These are phyloP conservation scores for Hylaea fasciaria DNA, from an alignment of 2,888 invertebrate species.

Conservation along the genomic window DNA sequence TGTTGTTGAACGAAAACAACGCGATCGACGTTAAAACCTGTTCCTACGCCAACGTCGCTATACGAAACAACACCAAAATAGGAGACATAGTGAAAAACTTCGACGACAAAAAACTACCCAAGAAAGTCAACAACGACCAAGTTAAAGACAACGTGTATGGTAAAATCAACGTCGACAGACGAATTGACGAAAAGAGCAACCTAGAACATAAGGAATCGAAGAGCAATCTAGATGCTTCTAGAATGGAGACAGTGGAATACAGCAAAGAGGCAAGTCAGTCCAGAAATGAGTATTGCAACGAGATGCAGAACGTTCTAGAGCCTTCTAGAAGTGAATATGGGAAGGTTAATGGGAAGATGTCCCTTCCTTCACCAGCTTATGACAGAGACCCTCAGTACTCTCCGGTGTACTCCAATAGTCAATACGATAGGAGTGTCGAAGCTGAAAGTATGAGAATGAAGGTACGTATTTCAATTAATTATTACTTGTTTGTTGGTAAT, in stretches of 20 bases:
- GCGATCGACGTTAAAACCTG: conserved; percentile 68
- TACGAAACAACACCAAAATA: conserved; percentile 75
- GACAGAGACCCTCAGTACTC: conserved; percentile 76
- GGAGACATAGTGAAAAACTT: conserved; percentile 81
- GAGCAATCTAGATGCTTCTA: conserved; percentile 24
- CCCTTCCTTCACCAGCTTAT: conserved; percentile 62
- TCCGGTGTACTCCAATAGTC: conserved; percentile 64
- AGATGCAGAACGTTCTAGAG: conserved; percentile 29
- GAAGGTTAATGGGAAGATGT: conserved; percentile 49
- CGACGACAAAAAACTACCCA: conserved; percentile 71
- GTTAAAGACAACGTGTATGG: conserved; percentile 76
- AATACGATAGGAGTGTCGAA: conserved; percentile 74
- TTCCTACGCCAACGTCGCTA: conserved; percentile 74
- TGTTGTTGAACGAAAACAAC: conserved; percentile 63
- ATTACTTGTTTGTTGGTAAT: too few relatives aligned
- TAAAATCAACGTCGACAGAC: conserved; percentile 65
- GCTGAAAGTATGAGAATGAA: conserved; percentile 71
- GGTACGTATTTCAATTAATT: conserved; percentile 55
- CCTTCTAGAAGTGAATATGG: conserved; percentile 40
- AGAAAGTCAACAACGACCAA: conserved; percentile 76
- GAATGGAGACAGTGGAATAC: conserved; percentile 14
- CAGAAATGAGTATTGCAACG: conserved; percentile 8
- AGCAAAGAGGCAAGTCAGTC: conserved; percentile 10
- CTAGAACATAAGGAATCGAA: conserved; percentile 29
- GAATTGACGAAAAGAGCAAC: conserved; percentile 25